These are phyloP conservation scores for Myoxocephalus aenaeus DNA, from an alignment of 2,797 vertebrate genomes.

Conservation along the genomic window DNA sequence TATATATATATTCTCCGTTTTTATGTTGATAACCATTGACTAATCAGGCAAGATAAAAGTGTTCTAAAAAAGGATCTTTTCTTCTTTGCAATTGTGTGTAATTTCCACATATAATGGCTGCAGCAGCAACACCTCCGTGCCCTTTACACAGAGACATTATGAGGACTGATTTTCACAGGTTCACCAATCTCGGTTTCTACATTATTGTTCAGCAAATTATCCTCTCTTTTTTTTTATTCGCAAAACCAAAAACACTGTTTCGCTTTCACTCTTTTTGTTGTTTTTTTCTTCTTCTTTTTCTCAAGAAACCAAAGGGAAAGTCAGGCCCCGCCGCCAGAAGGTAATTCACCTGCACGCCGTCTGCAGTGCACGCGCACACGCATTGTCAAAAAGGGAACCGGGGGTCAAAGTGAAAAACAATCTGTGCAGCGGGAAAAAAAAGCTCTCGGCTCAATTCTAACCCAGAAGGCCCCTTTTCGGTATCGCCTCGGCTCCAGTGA, in stretches of 20 bases:
- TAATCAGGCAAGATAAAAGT: neutral
- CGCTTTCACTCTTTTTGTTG: constrained; percentile 39
- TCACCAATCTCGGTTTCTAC: neutral
- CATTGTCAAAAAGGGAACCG: constrained; percentile 35
- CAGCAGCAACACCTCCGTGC: constrained; percentile 9
- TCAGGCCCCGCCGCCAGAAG: constrained; percentile 21
- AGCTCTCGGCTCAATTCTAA: constrained; percentile 67
- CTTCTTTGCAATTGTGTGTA: neutral
- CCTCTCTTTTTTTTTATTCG: neutral
- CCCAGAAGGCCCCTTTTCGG: constrained; percentile 58
- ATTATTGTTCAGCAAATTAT: constrained; percentile 17
- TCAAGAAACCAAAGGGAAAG: constrained; percentile 51
- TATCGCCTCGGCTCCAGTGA: constrained; percentile 67
- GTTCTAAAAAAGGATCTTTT: neutral
- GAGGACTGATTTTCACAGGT: neutral
- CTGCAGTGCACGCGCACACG: constrained; percentile 14
- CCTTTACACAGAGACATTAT: constrained; percentile 2
- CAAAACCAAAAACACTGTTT: constrained; percentile 35
- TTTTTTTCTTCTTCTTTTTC: constrained; percentile 13
- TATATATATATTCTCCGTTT: neutral
- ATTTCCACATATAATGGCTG: neutral
- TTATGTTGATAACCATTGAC: neutral
- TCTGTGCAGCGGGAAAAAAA: constrained; percentile 64
- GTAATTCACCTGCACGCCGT: constrained; percentile 49
- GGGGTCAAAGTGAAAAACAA: constrained; percentile 78